A percentile compares a stretch with the other conserved stretches of the same genome.
phyloP scores from a whole-genome alignment of 2,797 vertebrate genomes.

The Hemibagrus guttatus region DNA sequence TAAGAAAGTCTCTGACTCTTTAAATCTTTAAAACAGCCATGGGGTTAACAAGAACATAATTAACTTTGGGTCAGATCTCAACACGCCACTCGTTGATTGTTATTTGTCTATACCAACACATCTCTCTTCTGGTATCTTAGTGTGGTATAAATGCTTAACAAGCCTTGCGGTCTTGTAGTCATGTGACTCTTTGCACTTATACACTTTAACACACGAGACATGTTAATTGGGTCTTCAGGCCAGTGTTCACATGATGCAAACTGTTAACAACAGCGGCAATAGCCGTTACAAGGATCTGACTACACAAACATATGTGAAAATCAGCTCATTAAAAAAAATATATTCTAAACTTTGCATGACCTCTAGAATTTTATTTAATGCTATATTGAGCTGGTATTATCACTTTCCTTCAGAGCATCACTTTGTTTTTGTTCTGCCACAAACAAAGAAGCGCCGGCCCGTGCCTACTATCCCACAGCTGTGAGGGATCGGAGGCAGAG shows the following conservation, averaged over 20 bases:
- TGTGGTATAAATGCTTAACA: slow-evolving; percentile 1
- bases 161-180: background rate
- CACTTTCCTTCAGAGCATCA: background rate
- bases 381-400: background rate
- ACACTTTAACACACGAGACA: background rate
- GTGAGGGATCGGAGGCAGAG: slow-evolving; percentile 28
- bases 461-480: slow-evolving; percentile 37
- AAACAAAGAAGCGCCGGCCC: slow-evolving; percentile 49
- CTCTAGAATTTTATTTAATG: background rate
- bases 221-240: background rate
- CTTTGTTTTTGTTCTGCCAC: slow-evolving; percentile 47
- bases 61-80: background rate
- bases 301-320: slow-evolving; percentile 7
- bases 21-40: background rate
- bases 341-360: background rate
- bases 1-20: background rate
- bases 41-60: background rate
- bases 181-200: background rate
- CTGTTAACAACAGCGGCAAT: background rate
- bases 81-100: background rate
- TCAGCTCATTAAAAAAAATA: background rate
- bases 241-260: slow-evolving; percentile 8
- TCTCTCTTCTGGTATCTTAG: background rate
- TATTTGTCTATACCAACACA: background rate
- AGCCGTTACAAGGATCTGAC: background rate